Evolutionary conservation across 2,888 invertebrate species (phyloP).

Genomic region (Timandra comae): DNA sequence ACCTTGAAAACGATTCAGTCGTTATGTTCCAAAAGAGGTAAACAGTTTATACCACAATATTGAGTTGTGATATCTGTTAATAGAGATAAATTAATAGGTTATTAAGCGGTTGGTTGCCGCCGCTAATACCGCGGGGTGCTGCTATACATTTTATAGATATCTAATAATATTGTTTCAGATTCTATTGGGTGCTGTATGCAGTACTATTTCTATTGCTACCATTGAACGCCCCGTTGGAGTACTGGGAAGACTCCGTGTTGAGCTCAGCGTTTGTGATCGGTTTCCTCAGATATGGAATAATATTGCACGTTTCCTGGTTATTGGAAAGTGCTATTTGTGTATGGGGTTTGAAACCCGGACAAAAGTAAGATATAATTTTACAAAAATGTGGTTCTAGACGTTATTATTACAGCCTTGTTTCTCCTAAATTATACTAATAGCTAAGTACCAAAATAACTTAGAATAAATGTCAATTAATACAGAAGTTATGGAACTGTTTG

Average conservation of each 20-base stretch:
- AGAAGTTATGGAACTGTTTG: too few relatives aligned
- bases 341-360: constrained; percentile 83
- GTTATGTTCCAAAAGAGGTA: constrained; percentile 90
- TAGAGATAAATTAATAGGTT: neutral
- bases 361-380: constrained; percentile 77
- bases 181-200: constrained; percentile 82
- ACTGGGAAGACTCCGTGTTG: constrained; percentile 83
- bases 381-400: too few relatives aligned
- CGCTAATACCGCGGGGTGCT: neutral
- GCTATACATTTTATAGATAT: neutral
- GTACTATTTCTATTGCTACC: constrained; percentile 82
- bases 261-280: constrained; percentile 81
- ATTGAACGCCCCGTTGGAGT: constrained; percentile 85
- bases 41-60: constrained; percentile 24
- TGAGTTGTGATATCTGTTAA: too few relatives aligned
- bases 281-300: constrained; percentile 80
- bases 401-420: too few relatives aligned
- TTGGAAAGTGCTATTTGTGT: constrained; percentile 83
- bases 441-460: constrained; percentile 1
- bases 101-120: neutral
- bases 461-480: too few relatives aligned
- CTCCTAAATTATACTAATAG: too few relatives aligned
- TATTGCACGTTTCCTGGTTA: constrained; percentile 81
- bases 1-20: constrained; percentile 84
- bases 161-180: constrained; percentile 77